phyloP scores from a whole-genome alignment of 64 coral and sea anemone species.

The Actinia equina region DNA sequence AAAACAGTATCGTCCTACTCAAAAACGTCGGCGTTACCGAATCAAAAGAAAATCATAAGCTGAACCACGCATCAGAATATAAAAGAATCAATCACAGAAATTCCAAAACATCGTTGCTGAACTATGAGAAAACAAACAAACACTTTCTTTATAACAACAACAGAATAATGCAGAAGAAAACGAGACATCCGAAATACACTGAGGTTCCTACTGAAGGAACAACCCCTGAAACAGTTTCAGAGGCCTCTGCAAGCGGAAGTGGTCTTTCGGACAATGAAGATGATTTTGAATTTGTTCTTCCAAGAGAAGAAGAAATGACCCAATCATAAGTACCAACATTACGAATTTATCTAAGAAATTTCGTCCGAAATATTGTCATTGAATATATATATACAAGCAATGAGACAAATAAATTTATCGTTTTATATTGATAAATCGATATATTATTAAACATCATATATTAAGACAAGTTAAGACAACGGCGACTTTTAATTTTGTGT shows the following conservation, averaged over 20 bases:
- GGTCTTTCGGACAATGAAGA: not conserved
- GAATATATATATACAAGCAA: no score
- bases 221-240: not conserved
- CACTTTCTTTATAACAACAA: not conserved
- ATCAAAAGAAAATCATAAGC: not conserved
- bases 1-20: no score
- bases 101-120: not conserved
- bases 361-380: no score
- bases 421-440: no score
- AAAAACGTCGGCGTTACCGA: no score
- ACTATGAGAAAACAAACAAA: not conserved
- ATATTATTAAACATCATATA: no score
- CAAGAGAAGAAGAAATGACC: not conserved
- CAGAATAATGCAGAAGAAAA: not conserved
- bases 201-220: not conserved
- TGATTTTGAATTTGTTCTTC: not conserved
- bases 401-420: no score
- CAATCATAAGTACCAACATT: not conserved
- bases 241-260: not conserved
- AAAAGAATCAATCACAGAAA: not conserved
- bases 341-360: no score
- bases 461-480: no score
- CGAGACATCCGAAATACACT: not conserved
- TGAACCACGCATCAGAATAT: not conserved
- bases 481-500: no score